Conservation (phyloP, 2,113 vertebrate genomes). For the Gymnarchus niloticus region DNA sequence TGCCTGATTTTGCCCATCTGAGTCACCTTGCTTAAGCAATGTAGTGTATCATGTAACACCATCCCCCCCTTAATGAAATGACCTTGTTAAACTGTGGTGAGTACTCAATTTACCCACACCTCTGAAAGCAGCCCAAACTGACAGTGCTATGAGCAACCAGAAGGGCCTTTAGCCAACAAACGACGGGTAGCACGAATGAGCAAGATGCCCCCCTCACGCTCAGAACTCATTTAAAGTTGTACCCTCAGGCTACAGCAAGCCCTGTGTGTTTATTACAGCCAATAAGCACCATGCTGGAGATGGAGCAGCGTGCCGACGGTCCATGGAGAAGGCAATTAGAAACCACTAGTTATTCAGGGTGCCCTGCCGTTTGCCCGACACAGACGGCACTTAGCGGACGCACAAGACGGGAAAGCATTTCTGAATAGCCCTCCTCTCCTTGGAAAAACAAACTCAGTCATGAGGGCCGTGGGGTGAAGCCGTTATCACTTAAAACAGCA, state of each 20-base stretch:
- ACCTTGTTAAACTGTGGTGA: background rate
- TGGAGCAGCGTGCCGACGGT: slow-evolving; percentile 22
- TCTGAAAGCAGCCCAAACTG: background rate
- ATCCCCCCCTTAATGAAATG: background rate
- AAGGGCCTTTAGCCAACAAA: background rate
- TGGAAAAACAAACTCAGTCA: background rate
- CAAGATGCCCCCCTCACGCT: background rate
- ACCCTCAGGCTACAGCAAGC: background rate
- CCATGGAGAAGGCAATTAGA: slow-evolving; percentile 18
- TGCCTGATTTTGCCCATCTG: background rate
- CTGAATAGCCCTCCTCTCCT: background rate
- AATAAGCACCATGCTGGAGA: slow-evolving; percentile 14
- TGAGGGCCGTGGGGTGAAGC: background rate
- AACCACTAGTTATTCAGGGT: too few species aligned
- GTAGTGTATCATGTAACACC: background rate
- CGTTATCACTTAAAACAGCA: background rate
- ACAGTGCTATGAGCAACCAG: background rate
- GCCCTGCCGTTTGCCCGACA: background rate
- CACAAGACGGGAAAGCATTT: background rate
- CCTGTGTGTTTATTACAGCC: slow-evolving; percentile 24
- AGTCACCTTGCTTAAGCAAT: too few species aligned
- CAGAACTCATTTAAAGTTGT: background rate
- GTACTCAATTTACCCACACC: background rate
- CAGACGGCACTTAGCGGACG: slow-evolving; percentile 33
- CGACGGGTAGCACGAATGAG: background rate